Evolutionary conservation across 1,140 invertebrate species (phyloP).

Genomic region (Octopus sinensis): DNA sequence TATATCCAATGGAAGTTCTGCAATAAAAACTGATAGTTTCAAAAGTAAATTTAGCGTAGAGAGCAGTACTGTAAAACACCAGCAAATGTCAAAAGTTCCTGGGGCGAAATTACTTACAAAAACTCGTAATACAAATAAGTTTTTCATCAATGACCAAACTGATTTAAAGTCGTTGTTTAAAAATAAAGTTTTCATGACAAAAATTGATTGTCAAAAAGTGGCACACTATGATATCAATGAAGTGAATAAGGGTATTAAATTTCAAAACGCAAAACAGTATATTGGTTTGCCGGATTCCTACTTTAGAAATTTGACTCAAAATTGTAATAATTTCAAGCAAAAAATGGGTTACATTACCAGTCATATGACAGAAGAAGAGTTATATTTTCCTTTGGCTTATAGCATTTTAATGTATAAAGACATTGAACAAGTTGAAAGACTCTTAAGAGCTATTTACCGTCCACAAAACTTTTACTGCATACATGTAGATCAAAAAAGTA

Average conservation of each 20-base stretch:
- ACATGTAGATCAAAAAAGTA: conserved; percentile 44
- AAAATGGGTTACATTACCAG: conserved; percentile 10
- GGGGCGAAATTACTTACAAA: no score
- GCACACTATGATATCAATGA: neutral
- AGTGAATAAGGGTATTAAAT: neutral
- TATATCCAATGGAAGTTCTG: no score
- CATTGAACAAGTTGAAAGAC: conserved; percentile 36
- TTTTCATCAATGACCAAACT: no score
- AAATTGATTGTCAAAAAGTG: neutral
- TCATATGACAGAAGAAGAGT: conserved; percentile 22
- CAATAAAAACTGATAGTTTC: no score
- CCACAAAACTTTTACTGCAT: conserved; percentile 51
- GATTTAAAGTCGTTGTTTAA: no score
- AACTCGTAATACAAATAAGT: no score
- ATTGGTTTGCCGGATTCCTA: neutral
- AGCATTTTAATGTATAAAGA: conserved; percentile 36
- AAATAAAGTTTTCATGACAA: no score
- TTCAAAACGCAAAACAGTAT: neutral
- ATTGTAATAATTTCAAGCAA: conserved; percentile 13
- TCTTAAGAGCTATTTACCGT: conserved; percentile 40
- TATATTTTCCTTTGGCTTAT: conserved; percentile 35
- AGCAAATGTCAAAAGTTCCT: no score
- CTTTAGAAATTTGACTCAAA: conserved; percentile 5
- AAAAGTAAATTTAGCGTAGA: no score
- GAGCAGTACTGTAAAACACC: no score